Conservation (phyloP, 1,140 invertebrate species). For the Dendrolimus kikuchii region DNA sequence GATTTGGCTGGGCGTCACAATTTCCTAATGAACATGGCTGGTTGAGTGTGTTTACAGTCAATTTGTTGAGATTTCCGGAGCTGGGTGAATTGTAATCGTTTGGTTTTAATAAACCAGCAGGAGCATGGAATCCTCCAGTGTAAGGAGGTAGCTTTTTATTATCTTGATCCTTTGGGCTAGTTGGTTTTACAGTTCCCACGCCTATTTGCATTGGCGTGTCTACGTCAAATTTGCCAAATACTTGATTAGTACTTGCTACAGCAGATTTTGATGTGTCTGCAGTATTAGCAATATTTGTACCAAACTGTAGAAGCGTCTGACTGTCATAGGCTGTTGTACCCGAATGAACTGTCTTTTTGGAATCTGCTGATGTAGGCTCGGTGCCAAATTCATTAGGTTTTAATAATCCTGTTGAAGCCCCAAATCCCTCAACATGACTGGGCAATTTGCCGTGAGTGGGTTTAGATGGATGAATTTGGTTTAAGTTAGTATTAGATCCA, state of each 20-base stretch:
- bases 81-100: conserved; percentile 7
- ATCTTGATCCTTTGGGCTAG: neutral
- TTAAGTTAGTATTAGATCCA: too few relatives aligned
- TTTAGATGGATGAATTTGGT: too few relatives aligned
- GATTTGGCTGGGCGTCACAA: conserved; percentile 8
- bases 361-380: neutral
- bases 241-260: too few relatives aligned
- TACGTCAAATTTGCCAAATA: too few relatives aligned
- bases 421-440: conserved; percentile 12
- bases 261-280: too few relatives aligned
- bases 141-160: conserved; percentile 19
- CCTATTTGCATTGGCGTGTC: too few relatives aligned
- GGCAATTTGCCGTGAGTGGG: neutral
- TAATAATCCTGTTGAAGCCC: conserved; percentile 11
- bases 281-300: too few relatives aligned
- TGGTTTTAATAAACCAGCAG: conserved; percentile 10
- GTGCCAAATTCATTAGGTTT: neutral
- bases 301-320: too few relatives aligned
- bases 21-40: conserved; percentile 16
- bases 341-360: neutral
- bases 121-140: conserved; percentile 9
- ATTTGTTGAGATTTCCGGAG: neutral
- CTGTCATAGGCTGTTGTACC: too few relatives aligned
- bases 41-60: neutral
- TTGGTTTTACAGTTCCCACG: neutral